Percentiles rank a stretch among this genome's conserved stretches.
phyloP scores from a whole-genome alignment of 1,140 invertebrate species.

The Chrysoperla carnea region DNA sequence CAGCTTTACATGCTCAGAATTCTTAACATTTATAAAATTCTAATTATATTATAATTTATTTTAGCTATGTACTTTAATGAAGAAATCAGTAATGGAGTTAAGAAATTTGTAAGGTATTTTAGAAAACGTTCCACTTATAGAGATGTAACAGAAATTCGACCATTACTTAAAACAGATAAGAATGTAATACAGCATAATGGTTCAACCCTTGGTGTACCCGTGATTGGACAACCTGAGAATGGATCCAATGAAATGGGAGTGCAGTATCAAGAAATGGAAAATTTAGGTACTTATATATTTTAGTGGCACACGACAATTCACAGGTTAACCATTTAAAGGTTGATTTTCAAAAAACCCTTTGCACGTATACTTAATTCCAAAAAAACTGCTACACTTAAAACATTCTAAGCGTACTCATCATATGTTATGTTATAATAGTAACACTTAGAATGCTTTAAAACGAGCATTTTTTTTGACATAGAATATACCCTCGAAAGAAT shows the following conservation, averaged over 20 bases:
- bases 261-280: not conserved
- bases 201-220: not conserved
- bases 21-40: no score
- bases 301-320: not conserved
- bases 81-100: slow-evolving; percentile 12
- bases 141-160: slow-evolving; percentile 11
- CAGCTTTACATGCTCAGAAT: no score
- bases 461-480: no score
- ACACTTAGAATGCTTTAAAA: no score
- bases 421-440: no score
- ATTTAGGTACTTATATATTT: not conserved
- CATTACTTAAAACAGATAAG: slow-evolving; percentile 6
- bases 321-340: no score
- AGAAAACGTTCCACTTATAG: slow-evolving; percentile 13
- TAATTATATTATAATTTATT: no score
- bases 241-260: not conserved
- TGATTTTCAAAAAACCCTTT: no score
- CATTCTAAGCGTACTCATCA: no score
- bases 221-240: not conserved
- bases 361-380: no score
- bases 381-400: no score
- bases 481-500: no score
- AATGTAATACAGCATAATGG: not conserved
- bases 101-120: slow-evolving; percentile 10
- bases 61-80: slow-evolving; percentile 22